Base-by-base conservation (phyloP, 2,888 invertebrate species). In the Conomelus anceps region DNA sequence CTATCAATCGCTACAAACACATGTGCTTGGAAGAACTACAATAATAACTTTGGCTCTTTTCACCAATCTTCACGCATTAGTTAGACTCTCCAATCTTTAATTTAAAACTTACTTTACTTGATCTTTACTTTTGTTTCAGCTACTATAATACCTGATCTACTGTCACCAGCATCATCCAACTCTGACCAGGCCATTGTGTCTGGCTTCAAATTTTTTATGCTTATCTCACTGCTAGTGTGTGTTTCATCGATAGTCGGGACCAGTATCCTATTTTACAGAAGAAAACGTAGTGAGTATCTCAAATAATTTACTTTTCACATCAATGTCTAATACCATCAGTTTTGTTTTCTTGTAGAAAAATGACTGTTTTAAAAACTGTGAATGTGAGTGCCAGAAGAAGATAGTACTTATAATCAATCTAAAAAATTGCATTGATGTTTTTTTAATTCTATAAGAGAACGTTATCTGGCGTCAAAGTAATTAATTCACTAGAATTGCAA, bases 81-180 rank as follows among this genome's bases (percentile, higher is more conserved):
- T n/a, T n/a, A n/a, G n/a, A n/a, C n/a, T n/a, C n/a, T n/a, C 17
- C 34, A 34, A 34, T 34, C 34, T 34, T 9, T 34, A n/a, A n/a
- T n/a, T n/a, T n/a, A n/a, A n/a, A n/a, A n/a, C 34, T 9, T 34
- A 9, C 6, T 34, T 6, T 1, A 6, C 13, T 17, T 89, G 20
- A 22, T 85, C n/a, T 63, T 29, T 20, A 85, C 22, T 86, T 90
- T 90, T 90, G 89, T 92, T 93, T 0, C 91, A 94, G 94, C 93
- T 22, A 92, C 93, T 91, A 94, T 95, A 91, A 95, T 95, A 91
- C 96, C 96, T 87, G 96, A 96, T 92, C 93, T 96, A 90, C 94
- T 95, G 0, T 95, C 96, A 84, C 96, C 96, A n/a, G 95, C 95
- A 22, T 95, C 96, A 0, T 96, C 96, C 91, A 95, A 95, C 88